These are phyloP conservation scores for Megaleporinus macrocephalus DNA, from an alignment of 2,113 vertebrate species.

Conservation along the genomic window DNA sequence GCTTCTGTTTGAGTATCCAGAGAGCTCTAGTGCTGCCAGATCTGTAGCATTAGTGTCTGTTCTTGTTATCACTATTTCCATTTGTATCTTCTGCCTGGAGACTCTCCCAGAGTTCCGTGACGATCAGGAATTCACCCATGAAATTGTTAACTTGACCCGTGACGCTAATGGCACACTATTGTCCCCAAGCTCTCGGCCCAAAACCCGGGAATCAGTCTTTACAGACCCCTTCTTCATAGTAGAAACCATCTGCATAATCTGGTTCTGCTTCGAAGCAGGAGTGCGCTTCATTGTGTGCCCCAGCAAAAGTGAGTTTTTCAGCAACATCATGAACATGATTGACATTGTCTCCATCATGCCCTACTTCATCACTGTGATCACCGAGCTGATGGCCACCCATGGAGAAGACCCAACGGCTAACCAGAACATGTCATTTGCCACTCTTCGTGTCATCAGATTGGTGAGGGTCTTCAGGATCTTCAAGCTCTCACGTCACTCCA, in stretches of 20 bases:
- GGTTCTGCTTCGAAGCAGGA: slow-evolving; percentile 93
- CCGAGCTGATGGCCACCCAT: slow-evolving; percentile 86
- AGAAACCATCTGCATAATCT: slow-evolving; percentile 94
- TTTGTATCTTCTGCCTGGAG: slow-evolving; percentile 96
- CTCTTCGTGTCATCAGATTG: slow-evolving; percentile 91
- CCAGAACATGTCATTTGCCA: slow-evolving; percentile 97
- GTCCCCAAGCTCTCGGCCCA: slow-evolving; percentile 56
- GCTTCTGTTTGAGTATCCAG: slow-evolving; percentile 96
- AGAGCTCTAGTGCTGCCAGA: slow-evolving; percentile 92
- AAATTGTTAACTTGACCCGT: slow-evolving; percentile 69
- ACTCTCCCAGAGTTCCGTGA: slow-evolving; percentile 94
- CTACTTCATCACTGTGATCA: slow-evolving; percentile 94
- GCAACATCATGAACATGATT: slow-evolving; percentile 96
- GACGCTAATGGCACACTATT: slow-evolving; percentile 54
- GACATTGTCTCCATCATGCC: slow-evolving; percentile 96
- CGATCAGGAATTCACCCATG: slow-evolving; percentile 67
- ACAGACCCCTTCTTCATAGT: slow-evolving; percentile 95
- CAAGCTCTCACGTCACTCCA: slow-evolving; percentile 93
- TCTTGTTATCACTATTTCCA: slow-evolving; percentile 93
- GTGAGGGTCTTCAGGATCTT: slow-evolving; percentile 97
- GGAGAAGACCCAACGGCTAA: slow-evolving; percentile 81
- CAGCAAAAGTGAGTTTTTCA: slow-evolving; percentile 94
- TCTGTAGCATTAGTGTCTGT: slow-evolving; percentile 92
- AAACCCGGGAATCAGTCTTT: slow-evolving; percentile 75
- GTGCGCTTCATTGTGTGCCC: slow-evolving; percentile 93